Percentiles rank a stretch among this genome's conserved stretches.
phyloP scores from a whole-genome alignment of 2,888 invertebrate species.

The Julus scandinavius region DNA sequence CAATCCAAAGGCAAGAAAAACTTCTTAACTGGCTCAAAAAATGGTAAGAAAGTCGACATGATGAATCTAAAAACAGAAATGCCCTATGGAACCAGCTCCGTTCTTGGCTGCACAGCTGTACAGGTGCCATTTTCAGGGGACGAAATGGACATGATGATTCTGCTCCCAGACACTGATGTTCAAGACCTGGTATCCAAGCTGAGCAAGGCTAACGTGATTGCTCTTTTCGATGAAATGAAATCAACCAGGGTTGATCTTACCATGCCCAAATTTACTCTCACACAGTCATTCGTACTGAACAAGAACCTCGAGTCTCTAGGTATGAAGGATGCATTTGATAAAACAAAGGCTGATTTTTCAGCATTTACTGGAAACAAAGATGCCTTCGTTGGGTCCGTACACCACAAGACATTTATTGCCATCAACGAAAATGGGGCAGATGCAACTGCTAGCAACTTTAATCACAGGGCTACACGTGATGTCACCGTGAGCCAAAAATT shows the following conservation, averaged over 20 bases:
- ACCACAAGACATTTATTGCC: conserved; percentile 87
- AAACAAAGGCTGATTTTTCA: conserved; percentile 53
- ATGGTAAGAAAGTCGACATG: conserved; percentile 66
- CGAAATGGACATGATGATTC: conserved; percentile 63
- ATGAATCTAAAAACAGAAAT: conserved; percentile 52
- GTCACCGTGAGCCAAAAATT: conserved; percentile 51
- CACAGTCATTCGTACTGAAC: conserved; percentile 45
- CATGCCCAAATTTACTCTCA: conserved; percentile 55
- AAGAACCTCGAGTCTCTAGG: conserved; percentile 54
- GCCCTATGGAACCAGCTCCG: conserved; percentile 19
- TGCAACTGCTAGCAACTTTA: conserved; percentile 79
- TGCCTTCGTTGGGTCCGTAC: conserved; percentile 75
- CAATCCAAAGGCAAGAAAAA: conserved; percentile 73
- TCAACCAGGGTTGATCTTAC: conserved; percentile 46
- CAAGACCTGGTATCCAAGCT: conserved; percentile 44
- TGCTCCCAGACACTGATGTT: conserved; percentile 50
- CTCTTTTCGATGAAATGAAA: conserved; percentile 31
- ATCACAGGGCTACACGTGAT: conserved; percentile 58
- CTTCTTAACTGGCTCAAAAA: conserved; percentile 74
- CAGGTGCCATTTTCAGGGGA: conserved; percentile 55
- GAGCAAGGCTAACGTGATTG: background rate
- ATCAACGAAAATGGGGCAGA: conserved; percentile 90
- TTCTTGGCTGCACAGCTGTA: conserved; percentile 48
- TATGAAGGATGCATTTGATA: conserved; percentile 49
- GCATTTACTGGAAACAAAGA: conserved; percentile 57